phyloP scores from a whole-genome alignment of 2,797 vertebrate genomes.

The Vespertilio murinus region DNA sequence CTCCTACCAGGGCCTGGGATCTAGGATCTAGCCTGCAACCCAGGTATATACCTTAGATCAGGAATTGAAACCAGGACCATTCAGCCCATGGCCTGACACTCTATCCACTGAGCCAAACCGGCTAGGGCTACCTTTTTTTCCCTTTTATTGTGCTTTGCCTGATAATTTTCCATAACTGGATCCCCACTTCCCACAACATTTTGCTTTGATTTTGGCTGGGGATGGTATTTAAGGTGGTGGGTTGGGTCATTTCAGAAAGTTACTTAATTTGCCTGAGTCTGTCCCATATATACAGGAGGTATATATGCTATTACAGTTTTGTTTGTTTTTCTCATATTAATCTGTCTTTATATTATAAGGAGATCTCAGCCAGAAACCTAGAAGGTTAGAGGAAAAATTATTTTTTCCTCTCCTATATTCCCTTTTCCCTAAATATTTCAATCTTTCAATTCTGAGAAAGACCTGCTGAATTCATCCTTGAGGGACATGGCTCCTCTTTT shows the following conservation, averaged over 20 bases:
- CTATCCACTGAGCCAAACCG: too few species aligned
- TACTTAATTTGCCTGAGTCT: background rate
- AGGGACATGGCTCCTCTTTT: background rate
- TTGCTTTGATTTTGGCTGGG: background rate
- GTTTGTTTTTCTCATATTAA: background rate
- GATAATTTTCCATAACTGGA: background rate
- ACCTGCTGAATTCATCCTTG: background rate
- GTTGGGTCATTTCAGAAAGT: background rate
- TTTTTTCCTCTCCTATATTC: background rate
- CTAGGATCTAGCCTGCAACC: too few species aligned
- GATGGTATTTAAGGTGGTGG: background rate
- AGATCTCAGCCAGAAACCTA: background rate
- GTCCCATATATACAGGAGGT: background rate
- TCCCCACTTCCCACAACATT: background rate
- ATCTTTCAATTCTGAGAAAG: background rate
- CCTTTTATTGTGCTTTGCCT: slow-evolving; percentile 3
- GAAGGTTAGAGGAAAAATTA: background rate
- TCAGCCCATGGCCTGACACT: too few species aligned
- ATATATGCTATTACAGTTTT: background rate
- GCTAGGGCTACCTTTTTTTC: too few species aligned
- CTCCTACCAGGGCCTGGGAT: too few species aligned
- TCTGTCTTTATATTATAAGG: background rate
- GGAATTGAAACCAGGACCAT: too few species aligned
- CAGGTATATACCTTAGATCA: background rate
- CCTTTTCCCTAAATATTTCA: background rate